These are phyloP conservation scores for Beaufortia kweichowensis DNA, from an alignment of 2,113 vertebrate genomes.

Conservation along the genomic window DNA sequence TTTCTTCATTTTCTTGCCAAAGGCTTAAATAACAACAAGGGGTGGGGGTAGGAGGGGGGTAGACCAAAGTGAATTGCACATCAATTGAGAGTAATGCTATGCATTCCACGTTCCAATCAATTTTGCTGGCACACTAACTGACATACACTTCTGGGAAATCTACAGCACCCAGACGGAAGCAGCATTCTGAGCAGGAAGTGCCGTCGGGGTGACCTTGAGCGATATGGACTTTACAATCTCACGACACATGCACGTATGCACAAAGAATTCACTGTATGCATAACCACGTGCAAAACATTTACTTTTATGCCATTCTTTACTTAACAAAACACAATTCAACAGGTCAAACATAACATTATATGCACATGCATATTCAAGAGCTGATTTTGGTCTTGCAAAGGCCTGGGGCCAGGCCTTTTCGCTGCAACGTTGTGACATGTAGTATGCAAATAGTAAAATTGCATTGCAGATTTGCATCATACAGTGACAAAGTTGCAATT, in stretches of 20 bases:
- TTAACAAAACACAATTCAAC: background rate
- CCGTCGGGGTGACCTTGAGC: slow-evolving; percentile 55
- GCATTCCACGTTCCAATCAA: slow-evolving; percentile 58
- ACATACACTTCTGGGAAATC: slow-evolving; percentile 60
- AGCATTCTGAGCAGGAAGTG: slow-evolving; percentile 54
- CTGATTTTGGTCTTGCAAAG: background rate
- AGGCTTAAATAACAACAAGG: slow-evolving; percentile 45
- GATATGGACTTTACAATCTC: slow-evolving; percentile 24
- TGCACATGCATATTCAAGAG: background rate
- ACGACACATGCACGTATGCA: slow-evolving; percentile 11
- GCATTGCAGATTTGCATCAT: no score
- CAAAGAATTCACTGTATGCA: background rate
- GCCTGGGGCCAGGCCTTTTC: no score
- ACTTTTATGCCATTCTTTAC: background rate
- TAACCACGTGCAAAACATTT: background rate
- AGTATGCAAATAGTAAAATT: no score
- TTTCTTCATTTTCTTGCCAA: slow-evolving; percentile 40
- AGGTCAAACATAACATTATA: background rate
- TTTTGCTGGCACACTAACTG: slow-evolving; percentile 54
- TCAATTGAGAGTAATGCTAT: slow-evolving; percentile 57
- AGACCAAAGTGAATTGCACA: slow-evolving; percentile 50
- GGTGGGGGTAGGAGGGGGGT: no score
- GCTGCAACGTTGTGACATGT: no score
- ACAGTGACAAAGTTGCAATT: no score
- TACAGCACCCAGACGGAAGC: slow-evolving; percentile 52